Base-by-base conservation (phyloP, 2,113 vertebrate genomes). In the Esox niger region DNA sequence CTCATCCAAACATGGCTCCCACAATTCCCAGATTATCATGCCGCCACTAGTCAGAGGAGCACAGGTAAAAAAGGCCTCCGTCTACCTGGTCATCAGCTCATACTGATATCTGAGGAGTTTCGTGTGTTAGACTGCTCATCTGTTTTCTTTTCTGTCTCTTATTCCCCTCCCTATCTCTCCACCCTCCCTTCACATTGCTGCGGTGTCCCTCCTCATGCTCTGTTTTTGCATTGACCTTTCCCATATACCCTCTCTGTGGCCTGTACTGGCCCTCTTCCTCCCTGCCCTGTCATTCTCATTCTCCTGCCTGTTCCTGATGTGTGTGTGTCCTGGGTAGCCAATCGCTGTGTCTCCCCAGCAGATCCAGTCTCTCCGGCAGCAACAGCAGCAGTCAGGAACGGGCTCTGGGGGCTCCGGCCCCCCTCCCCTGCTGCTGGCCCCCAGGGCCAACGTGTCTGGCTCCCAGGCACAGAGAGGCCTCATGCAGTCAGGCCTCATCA, bases 1-100 rank as follows among this genome's bases (percentile, higher is more conserved):
- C 2, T 92, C 89, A 1, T 89, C 94, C 11, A 98, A 98, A 66
- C 77, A 94, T 62, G 90, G 94, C 46, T 88, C 20, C 47, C n/a
- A 43, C 38, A 43, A 43, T 15, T 43, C 93, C 0, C 96, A 98
- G 84, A 93, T 98, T 63, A 94, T 98, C 47, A 98, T 98, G 96
- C 96, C 96, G 0, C 95, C 95, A 0, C 89, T 98, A 8, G 95
- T 98, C 74, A 88, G 96, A 84, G 97, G 97, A 56, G 94, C 95
- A 3, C 95, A 96, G 93, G 97, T 98, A 71, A 87, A 87, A 74
- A 58, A 32, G 7, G n/a, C 9, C 31, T 29, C 29, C 2, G 10
- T 33, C 20, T 33, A 31, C 25, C 58, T 60, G 30, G 17, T 26
- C 8, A 58, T 29, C 56, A 59, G 56, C 3, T 9, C 2, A 59